Percentiles rank a stretch among this genome's conserved stretches.
phyloP scores from a whole-genome alignment of 2,113 vertebrate genomes.

The Saimiri boliviensis region DNA sequence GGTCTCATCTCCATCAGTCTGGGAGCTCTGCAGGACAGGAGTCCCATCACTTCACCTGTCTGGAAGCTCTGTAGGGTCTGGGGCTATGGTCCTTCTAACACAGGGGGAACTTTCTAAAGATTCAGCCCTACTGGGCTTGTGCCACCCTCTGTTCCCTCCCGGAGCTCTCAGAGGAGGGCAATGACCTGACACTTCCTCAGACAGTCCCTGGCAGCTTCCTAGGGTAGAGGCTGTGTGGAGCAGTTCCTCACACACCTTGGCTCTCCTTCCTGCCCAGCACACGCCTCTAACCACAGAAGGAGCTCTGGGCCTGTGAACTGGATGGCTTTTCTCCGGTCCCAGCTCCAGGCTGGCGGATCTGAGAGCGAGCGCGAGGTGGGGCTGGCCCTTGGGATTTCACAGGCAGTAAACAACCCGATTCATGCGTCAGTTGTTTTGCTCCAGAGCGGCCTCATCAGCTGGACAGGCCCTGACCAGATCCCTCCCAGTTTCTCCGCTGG shows the following conservation, averaged over 20 bases:
- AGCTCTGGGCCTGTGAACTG: neutral
- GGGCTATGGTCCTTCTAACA: neutral
- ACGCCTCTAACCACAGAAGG: neutral
- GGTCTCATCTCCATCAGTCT: neutral
- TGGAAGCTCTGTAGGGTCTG: too few species aligned
- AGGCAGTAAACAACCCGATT: slow-evolving; percentile 64
- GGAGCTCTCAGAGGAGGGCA: neutral
- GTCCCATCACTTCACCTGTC: too few species aligned
- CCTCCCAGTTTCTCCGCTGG: slow-evolving; percentile 18
- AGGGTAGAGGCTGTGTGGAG: neutral
- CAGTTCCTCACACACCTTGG: too few species aligned
- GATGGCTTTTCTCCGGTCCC: neutral
- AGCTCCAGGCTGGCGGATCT: neutral
- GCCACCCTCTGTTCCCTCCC: neutral
- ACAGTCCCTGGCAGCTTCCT: neutral
- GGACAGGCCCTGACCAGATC: slow-evolving; percentile 25
- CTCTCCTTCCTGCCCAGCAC: neutral
- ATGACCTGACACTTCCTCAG: neutral
- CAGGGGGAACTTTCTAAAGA: neutral
- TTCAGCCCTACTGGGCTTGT: neutral
- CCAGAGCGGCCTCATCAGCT: slow-evolving; percentile 23
- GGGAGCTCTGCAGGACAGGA: neutral
- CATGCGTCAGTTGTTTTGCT: slow-evolving; percentile 69
- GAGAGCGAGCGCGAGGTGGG: neutral
- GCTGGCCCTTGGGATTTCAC: slow-evolving; percentile 27